A percentile compares a stretch with the other conserved stretches of the same genome.
These are phyloP conservation scores for Peromyscus leucopus DNA, from an alignment of 2,113 vertebrate species.

Conservation along the genomic window DNA sequence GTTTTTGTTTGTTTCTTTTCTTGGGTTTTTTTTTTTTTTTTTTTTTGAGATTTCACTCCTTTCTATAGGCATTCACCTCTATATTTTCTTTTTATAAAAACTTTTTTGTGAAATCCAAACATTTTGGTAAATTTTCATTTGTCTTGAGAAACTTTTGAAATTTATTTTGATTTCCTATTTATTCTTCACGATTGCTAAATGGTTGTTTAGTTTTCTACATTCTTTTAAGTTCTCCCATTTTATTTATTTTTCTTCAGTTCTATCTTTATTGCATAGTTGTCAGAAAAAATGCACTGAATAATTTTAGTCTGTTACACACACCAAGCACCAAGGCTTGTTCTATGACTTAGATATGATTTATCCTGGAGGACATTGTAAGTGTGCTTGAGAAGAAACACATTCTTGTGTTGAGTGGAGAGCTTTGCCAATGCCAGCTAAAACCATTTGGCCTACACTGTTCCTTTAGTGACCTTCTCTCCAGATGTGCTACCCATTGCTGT, in stretches of 20 bases:
- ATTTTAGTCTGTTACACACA: not conserved
- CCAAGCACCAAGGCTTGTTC: not conserved
- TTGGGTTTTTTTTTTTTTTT: not conserved
- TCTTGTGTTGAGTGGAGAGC: not conserved
- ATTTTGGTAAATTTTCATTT: not conserved
- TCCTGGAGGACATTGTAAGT: not conserved
- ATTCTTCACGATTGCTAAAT: not conserved
- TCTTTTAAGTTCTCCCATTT: not conserved
- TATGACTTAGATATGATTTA: not conserved
- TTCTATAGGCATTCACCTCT: not conserved
- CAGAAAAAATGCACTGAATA: not conserved
- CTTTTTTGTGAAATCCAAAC: not conserved
- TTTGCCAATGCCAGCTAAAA: not conserved
- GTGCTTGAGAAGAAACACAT: not conserved
- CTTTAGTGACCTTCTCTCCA: conserved; percentile 32
- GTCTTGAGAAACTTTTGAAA: not conserved
- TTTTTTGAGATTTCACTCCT: not conserved
- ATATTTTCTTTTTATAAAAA: not conserved
- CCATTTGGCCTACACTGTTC: not conserved
- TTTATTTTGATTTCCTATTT: not conserved
- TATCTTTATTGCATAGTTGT: not conserved
- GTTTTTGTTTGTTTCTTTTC: not conserved
- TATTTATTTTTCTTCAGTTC: not conserved
- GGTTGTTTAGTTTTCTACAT: not conserved
- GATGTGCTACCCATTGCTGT: not conserved